Evolutionary conservation across 2,113 vertebrate genomes (phyloP).

Genomic region (Felis chaus): DNA sequence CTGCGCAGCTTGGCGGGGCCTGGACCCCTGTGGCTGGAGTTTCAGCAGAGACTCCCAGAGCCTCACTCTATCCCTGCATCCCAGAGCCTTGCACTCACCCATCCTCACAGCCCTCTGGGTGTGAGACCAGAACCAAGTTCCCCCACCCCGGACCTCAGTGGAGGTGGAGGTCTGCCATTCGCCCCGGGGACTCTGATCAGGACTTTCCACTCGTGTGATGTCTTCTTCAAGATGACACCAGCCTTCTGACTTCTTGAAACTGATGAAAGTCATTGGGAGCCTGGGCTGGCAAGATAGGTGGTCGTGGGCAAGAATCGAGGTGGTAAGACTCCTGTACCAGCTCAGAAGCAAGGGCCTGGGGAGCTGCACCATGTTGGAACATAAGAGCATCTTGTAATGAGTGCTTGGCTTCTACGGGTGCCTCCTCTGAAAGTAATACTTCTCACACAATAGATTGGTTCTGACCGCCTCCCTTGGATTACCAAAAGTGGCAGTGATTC

Average conservation of each 20-base stretch:
- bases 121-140: too few species aligned
- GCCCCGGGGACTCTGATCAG: fast-evolving
- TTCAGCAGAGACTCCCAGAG: neutral
- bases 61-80: fast-evolving
- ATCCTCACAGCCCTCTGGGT: neutral
- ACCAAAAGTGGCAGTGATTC: neutral
- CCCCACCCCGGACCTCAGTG: too few species aligned
- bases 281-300: neutral
- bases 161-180: too few species aligned
- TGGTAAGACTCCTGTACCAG: neutral
- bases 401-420: neutral
- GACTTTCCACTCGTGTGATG: neutral
- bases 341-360: neutral
- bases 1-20: neutral
- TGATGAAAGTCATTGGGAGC: neutral
- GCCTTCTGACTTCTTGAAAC: neutral
- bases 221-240: neutral
- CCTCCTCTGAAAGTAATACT: neutral
- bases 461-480: neutral
- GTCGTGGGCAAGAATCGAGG: neutral
- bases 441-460: neutral
- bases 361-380: fast-evolving
- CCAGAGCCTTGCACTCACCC: neutral
- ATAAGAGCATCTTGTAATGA: neutral
- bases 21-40: neutral